A percentile compares a stretch with the other conserved stretches of the same genome.
Conservation (phyloP, 2,113 vertebrate species). For the Campylorhamphus procurvoides region DNA sequence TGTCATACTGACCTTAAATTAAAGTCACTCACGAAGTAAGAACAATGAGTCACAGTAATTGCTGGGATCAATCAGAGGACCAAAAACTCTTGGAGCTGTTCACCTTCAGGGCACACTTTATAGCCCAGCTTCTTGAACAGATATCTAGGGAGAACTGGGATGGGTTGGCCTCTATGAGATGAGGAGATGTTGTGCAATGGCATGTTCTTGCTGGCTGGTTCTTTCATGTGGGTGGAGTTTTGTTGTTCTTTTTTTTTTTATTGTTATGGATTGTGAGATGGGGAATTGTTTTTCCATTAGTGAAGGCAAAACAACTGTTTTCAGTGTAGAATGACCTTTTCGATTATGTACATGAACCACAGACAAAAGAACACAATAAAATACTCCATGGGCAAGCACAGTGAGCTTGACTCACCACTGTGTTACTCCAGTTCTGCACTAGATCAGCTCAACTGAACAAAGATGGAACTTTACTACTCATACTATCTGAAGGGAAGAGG, state of each 20-base stretch:
- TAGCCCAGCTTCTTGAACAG: slow-evolving; percentile 16
- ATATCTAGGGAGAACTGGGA: neutral
- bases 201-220: slow-evolving; percentile 30
- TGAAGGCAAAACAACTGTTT: slow-evolving; percentile 62
- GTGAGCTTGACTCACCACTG: slow-evolving; percentile 36
- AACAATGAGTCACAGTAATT: slow-evolving; percentile 16
- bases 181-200: slow-evolving; percentile 27
- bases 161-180: neutral
- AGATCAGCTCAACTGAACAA: neutral
- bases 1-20: slow-evolving; percentile 36
- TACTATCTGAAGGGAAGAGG: neutral
- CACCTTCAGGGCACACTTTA: neutral
- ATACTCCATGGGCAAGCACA: slow-evolving; percentile 21
- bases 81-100: slow-evolving; percentile 17
- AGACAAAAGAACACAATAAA: slow-evolving; percentile 63
- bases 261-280: slow-evolving; percentile 57
- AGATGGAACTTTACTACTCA: neutral
- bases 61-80: slow-evolving; percentile 7
- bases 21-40: slow-evolving; percentile 14
- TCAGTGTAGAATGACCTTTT: slow-evolving; percentile 62
- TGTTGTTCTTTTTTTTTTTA: slow-evolving; percentile 55
- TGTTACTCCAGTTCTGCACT: slow-evolving; percentile 6
- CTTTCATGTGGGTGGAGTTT: slow-evolving; percentile 48
- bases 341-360: slow-evolving; percentile 55
- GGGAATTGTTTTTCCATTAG: slow-evolving; percentile 66